Percentiles rank a stretch among this genome's conserved stretches.
phyloP scores from a whole-genome alignment of 1,140 invertebrate genomes.

The Cyclina sinensis region DNA sequence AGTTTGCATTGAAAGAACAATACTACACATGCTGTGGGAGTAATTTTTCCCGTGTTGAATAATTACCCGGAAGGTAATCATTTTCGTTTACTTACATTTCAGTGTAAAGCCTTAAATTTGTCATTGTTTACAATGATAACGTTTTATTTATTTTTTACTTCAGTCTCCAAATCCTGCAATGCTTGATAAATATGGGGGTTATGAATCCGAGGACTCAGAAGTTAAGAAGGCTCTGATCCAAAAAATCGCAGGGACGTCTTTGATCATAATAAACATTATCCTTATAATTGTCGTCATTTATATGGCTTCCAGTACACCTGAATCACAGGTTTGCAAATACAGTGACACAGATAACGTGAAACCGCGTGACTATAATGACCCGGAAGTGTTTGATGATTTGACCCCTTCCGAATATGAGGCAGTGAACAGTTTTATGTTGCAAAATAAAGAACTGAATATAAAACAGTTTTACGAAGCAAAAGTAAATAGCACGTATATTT shows the following conservation, averaged over 20 bases:
- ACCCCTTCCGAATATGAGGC: conserved; percentile 48
- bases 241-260: not conserved
- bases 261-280: not conserved
- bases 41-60: too few relatives aligned
- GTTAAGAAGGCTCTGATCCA: not conserved
- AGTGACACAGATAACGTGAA: conserved; percentile 18
- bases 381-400: conserved; percentile 56
- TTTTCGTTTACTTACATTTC: too few relatives aligned
- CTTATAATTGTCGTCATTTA: conserved; percentile 36
- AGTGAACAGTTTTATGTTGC: conserved; percentile 21
- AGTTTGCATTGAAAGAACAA: too few relatives aligned
- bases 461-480: conserved; percentile 13
- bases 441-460: not conserved
- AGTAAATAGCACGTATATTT: conserved; percentile 55
- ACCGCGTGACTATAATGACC: conserved; percentile 50
- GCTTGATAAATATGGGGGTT: not conserved
- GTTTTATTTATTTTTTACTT: not conserved
- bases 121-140: too few relatives aligned
- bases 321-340: conserved; percentile 9
- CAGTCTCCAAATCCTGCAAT: conserved; percentile 1
- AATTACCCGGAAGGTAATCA: too few relatives aligned
- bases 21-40: too few relatives aligned
- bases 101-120: too few relatives aligned
- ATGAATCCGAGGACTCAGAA: not conserved
- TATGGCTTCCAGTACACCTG: not conserved